These are phyloP conservation scores for Heliconius sara DNA, from an alignment of 2,888 invertebrate genomes.

Conservation along the genomic window DNA sequence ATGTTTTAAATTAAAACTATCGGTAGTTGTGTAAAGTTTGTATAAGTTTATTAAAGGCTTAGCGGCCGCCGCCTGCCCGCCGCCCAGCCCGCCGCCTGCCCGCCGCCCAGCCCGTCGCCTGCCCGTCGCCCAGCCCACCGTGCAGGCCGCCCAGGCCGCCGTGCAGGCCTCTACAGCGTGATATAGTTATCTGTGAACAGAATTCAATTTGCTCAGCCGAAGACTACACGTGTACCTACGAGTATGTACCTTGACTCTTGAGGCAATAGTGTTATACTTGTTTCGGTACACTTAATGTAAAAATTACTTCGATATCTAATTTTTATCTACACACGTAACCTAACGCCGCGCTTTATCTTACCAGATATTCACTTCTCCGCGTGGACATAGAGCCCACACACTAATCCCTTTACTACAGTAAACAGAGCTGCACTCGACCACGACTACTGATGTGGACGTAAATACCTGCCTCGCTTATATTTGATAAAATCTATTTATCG, in stretches of 20 bases:
- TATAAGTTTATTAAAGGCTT: slow-evolving; percentile 15
- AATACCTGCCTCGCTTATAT: neutral
- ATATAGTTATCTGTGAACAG: slow-evolving; percentile 3
- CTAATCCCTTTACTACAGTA: too few species aligned
- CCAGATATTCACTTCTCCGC: too few species aligned
- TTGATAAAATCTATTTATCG: neutral
- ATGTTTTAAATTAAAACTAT: slow-evolving; percentile 2
- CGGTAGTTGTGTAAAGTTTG: neutral
- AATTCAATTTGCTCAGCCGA: slow-evolving; percentile 7
- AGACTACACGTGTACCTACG: neutral
- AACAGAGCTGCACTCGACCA: neutral
- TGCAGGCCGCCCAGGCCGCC: neutral
- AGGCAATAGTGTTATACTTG: neutral
- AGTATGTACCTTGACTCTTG: neutral
- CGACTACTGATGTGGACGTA: neutral
- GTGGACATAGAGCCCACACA: too few species aligned
- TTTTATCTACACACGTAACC: too few species aligned
- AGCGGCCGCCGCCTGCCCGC: neutral
- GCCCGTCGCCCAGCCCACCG: neutral
- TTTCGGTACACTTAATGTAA: too few species aligned
- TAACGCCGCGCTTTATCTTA: too few species aligned
- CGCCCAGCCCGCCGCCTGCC: neutral
- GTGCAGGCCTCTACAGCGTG: neutral
- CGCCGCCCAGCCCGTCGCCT: neutral
- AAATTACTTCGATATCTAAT: too few species aligned